Evolutionary conservation across 2,888 invertebrate genomes (phyloP).

Genomic region (Perizoma flavofasciatum): DNA sequence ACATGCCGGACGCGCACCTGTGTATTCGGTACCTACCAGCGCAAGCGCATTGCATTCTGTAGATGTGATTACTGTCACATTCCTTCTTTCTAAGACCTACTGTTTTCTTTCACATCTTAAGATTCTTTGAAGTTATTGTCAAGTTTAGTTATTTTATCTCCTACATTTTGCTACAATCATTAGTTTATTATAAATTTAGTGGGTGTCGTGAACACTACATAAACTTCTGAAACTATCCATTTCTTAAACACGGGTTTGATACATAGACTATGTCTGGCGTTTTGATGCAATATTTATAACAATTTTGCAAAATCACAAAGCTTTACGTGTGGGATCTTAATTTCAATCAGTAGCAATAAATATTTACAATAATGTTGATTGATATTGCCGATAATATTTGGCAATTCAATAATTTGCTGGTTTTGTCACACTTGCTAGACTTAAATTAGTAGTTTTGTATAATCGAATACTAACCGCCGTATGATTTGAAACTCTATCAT

Average conservation of each 20-base stretch:
- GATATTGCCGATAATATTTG: constrained; percentile 44
- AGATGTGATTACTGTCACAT: constrained; percentile 44
- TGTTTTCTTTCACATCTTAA: constrained; percentile 10
- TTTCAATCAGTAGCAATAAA: constrained; percentile 51
- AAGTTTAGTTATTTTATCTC: no score
- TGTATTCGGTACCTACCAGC: constrained; percentile 52
- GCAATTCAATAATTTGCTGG: constrained; percentile 54
- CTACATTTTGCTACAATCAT: no score
- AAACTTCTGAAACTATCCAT: no score
- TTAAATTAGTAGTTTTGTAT: constrained; percentile 74
- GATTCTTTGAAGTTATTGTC: constrained; percentile 2
- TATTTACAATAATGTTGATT: constrained; percentile 48
- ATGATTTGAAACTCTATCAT: constrained; percentile 25
- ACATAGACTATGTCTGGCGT: no score
- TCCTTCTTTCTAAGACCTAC: constrained; percentile 9
- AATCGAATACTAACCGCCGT: constrained; percentile 61
- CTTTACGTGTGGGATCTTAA: constrained; percentile 41
- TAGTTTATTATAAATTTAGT: no score
- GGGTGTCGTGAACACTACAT: no score
- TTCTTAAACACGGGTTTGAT: no score
- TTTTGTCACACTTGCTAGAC: constrained; percentile 57
- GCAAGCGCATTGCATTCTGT: constrained; percentile 58
- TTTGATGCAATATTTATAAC: not conserved
- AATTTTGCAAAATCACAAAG: constrained; percentile 16
- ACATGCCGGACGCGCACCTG: constrained; percentile 81